These are phyloP conservation scores for Euplagia quadripunctaria DNA, from an alignment of 2,888 invertebrate genomes.

Conservation along the genomic window DNA sequence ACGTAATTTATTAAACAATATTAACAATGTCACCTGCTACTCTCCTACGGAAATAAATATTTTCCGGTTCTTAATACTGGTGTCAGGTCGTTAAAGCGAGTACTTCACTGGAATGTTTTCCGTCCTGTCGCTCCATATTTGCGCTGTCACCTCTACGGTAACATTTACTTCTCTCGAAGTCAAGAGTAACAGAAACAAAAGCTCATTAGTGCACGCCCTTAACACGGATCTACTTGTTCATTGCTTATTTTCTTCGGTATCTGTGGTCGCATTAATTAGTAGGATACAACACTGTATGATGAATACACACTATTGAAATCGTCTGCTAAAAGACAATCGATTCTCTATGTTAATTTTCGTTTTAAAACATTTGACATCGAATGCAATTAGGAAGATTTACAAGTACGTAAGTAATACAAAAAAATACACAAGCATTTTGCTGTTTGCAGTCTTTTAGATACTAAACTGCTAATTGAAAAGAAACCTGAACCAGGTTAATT, in stretches of 20 bases:
- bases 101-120: conserved; percentile 45
- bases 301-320: no score
- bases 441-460: no score
- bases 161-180: conserved; percentile 28
- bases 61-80: conserved; percentile 49
- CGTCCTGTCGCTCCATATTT: conserved; percentile 51
- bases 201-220: conserved; percentile 19
- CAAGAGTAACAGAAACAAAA: conserved; percentile 16
- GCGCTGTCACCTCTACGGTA: conserved; percentile 33
- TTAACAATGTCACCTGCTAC: conserved; percentile 47
- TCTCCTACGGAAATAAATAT: conserved; percentile 50
- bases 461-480: no score
- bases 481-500: background rate
- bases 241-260: conserved; percentile 8
- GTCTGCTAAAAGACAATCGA: background rate
- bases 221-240: conserved; percentile 3
- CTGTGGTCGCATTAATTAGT: background rate
- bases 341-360: background rate
- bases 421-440: no score
- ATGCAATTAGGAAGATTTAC: background rate
- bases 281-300: background rate
- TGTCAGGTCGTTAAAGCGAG: conserved; percentile 45
- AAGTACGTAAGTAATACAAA: background rate
- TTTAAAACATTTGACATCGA: background rate
- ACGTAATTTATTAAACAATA: conserved; percentile 49